Evolutionary conservation across 2,797 vertebrate species (phyloP).

Genomic region (Tolypeutes matacus): DNA sequence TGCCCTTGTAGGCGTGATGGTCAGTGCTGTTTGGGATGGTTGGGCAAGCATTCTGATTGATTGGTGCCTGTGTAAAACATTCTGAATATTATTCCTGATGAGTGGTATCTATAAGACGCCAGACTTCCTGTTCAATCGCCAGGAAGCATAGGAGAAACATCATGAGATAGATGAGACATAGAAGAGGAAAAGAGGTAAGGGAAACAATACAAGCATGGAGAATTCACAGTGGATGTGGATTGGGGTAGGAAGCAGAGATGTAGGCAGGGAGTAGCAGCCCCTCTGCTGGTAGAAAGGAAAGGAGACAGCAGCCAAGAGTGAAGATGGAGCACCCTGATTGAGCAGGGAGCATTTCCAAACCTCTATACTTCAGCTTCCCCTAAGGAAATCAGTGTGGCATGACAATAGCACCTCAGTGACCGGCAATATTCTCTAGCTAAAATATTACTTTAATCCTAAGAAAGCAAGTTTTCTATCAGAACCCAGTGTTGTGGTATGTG

Average conservation of each 20-base stretch:
- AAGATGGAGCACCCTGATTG: background rate
- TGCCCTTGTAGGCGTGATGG: too few species aligned
- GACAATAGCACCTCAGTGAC: background rate
- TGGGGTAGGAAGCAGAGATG: background rate
- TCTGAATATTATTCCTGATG: too few species aligned
- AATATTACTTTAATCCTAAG: background rate
- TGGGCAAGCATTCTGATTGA: too few species aligned
- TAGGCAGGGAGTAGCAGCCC: background rate
- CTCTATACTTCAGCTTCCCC: background rate
- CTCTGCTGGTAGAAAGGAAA: background rate
- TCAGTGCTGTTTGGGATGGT: too few species aligned
- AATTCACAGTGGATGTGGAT: too few species aligned
- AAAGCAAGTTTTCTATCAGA: background rate
- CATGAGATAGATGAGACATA: too few species aligned
- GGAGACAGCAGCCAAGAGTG: background rate
- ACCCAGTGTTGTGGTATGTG: fast-evolving
- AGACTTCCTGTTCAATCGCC: too few species aligned
- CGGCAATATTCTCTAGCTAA: background rate
- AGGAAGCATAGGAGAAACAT: too few species aligned
- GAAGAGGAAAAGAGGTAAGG: too few species aligned
- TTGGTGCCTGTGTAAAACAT: too few species aligned
- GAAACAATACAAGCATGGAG: too few species aligned
- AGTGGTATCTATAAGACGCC: too few species aligned
- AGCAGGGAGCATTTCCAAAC: background rate
- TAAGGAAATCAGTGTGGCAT: background rate